phyloP scores from a whole-genome alignment of 2,888 invertebrate genomes.

The Drosophila diplacantha region DNA sequence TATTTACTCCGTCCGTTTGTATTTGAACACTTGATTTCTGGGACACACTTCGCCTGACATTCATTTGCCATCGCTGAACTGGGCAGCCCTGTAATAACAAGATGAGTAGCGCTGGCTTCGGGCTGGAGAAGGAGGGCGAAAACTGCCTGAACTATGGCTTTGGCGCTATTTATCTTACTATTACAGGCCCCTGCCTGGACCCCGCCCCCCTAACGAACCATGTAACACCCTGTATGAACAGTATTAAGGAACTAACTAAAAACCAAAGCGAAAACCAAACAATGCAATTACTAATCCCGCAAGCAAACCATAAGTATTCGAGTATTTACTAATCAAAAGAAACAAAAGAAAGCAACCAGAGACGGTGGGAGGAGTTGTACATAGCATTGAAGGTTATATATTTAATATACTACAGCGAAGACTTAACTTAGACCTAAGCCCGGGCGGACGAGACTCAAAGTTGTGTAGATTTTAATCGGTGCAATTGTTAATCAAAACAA shows the following conservation, averaged over 20 bases:
- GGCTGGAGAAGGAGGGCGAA: neutral
- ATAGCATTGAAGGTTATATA: constrained; percentile 46
- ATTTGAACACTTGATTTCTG: constrained; percentile 16
- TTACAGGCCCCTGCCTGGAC: neutral
- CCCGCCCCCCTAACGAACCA: neutral
- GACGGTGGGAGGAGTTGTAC: constrained; percentile 39
- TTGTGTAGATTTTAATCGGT: constrained; percentile 59
- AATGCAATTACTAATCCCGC: constrained; percentile 16
- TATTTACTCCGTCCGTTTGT: constrained; percentile 63
- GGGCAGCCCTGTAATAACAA: neutral
- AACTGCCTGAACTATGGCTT: neutral
- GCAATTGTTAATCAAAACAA: constrained; percentile 9
- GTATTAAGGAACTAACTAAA: constrained; percentile 55
- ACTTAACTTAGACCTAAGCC: constrained; percentile 61
- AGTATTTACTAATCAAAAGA: constrained; percentile 37
- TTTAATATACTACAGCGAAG: constrained; percentile 56
- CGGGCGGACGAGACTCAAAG: constrained; percentile 54
- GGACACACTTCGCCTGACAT: constrained; percentile 27
- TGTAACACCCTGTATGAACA: constrained; percentile 44
- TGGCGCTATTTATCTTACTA: neutral
- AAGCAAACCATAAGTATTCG: constrained; percentile 41
- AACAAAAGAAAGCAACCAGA: neutral
- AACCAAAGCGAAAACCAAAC: constrained; percentile 2
- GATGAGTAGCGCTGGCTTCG: neutral
- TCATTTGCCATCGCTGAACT: constrained; percentile 12